Percentiles rank a stretch among this genome's conserved stretches.
These are phyloP conservation scores for Microtus pennsylvanicus DNA, from an alignment of 2,113 vertebrate genomes.

Conservation along the genomic window DNA sequence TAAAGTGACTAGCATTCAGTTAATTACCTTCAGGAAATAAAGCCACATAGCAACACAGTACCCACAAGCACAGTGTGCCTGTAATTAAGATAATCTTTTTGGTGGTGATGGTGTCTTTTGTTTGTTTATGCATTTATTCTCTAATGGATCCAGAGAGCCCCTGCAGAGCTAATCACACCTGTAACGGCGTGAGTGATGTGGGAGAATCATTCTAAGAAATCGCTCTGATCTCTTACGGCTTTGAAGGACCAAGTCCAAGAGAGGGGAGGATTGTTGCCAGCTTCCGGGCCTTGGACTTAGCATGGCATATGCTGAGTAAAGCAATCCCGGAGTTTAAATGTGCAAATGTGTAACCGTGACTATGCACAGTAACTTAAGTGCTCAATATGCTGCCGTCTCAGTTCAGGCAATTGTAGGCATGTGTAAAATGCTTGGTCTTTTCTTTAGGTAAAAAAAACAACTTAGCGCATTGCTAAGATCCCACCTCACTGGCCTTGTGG, in stretches of 20 bases:
- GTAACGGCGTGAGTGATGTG: slow-evolving; percentile 70
- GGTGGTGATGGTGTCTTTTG: neutral
- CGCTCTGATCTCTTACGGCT: slow-evolving; percentile 69
- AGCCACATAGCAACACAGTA: slow-evolving; percentile 44
- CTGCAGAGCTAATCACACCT: slow-evolving; percentile 83
- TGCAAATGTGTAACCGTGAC: neutral
- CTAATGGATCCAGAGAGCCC: slow-evolving; percentile 78
- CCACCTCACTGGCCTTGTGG: neutral
- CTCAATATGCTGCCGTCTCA: neutral
- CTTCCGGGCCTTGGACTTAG: slow-evolving; percentile 55
- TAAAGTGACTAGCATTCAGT: neutral
- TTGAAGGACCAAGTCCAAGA: slow-evolving; percentile 76
- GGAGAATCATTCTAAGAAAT: slow-evolving; percentile 74
- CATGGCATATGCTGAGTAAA: slow-evolving; percentile 44
- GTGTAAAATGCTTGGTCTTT: neutral
- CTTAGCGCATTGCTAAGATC: neutral
- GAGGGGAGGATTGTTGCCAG: neutral
- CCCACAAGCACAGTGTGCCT: slow-evolving; percentile 59
- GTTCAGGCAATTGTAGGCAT: neutral
- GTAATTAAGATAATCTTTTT: slow-evolving; percentile 72
- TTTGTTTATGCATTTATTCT: slow-evolving; percentile 62
- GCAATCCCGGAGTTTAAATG: slow-evolving; percentile 50
- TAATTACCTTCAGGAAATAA: slow-evolving; percentile 40
- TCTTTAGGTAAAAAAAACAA: neutral
- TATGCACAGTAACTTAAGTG: neutral